Evolutionary conservation across 2,797 vertebrate species (phyloP).

Genomic region (Phrynocephalus guinanensis): DNA sequence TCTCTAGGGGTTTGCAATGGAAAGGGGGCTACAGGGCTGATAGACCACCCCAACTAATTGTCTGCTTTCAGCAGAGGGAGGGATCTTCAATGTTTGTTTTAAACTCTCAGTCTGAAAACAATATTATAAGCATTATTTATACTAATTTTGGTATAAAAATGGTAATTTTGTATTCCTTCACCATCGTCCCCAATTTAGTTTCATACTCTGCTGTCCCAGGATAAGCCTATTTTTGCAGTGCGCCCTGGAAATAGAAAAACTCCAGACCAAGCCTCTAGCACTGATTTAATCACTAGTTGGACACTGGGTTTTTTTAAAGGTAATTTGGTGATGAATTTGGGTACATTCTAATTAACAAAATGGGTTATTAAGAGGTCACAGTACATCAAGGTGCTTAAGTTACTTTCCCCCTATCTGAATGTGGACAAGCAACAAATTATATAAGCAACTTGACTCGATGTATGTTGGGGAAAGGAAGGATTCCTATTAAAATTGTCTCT

Average conservation of each 20-base stretch:
- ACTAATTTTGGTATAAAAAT: background rate
- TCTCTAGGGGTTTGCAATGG: background rate
- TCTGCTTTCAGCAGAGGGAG: background rate
- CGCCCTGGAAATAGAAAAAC: conserved; percentile 1
- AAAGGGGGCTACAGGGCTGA: too few relatives aligned
- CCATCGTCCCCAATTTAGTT: background rate
- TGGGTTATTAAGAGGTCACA: background rate
- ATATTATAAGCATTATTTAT: background rate
- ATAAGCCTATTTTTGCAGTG: background rate
- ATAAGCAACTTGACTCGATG: conserved; percentile 4
- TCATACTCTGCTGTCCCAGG: background rate
- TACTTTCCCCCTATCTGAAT: background rate
- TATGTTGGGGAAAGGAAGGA: background rate
- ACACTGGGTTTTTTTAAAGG: background rate
- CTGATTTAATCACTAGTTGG: background rate
- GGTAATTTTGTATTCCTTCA: background rate
- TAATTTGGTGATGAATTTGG: background rate
- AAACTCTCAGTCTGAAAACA: too few relatives aligned
- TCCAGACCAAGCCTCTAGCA: background rate
- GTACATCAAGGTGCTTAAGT: background rate
- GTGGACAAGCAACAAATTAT: background rate
- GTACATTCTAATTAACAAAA: conserved; percentile 7
- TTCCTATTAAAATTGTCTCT: background rate
- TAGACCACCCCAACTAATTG: too few relatives aligned
- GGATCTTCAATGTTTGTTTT: background rate